Percentiles rank a stretch among this genome's conserved stretches.
Conservation (phyloP, 2,888 invertebrate species). For the Tortricodes alternella region DNA sequence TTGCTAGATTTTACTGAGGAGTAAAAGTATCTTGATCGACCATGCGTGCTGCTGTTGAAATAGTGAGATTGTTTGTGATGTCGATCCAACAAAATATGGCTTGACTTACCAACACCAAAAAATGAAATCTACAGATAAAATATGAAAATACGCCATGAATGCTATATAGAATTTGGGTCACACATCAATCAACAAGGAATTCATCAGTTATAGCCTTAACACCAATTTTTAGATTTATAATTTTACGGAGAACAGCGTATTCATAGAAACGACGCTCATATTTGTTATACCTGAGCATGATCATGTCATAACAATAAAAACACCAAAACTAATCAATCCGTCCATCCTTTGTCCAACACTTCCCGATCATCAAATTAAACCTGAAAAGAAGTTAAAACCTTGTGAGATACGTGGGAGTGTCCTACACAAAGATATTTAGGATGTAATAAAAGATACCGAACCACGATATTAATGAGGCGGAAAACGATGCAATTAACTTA, state of each 20-base stretch:
- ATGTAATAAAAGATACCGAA: constrained; percentile 51
- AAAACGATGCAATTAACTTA: constrained; percentile 57
- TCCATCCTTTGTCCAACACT: constrained; percentile 15
- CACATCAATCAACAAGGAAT: background rate
- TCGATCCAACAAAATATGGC: too few species aligned
- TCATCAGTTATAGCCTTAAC: background rate
- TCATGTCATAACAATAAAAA: background rate
- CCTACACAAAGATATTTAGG: constrained; percentile 41
- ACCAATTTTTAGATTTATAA: background rate
- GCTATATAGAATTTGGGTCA: background rate
- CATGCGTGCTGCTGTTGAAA: background rate
- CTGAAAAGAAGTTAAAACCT: constrained; percentile 10
- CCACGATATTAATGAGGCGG: constrained; percentile 52
- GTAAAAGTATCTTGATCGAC: background rate
- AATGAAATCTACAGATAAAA: background rate
- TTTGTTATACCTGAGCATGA: background rate
- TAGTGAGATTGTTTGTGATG: too few species aligned
- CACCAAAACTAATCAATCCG: constrained; percentile 23
- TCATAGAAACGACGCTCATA: background rate
- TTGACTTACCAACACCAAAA: background rate
- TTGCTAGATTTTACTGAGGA: background rate
- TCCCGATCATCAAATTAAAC: constrained; percentile 35
- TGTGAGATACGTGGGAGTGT: constrained; percentile 45
- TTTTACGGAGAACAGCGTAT: background rate
- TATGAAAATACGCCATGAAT: too few species aligned